phyloP scores from a whole-genome alignment of 2,888 invertebrate genomes.

The Eucera pruinosa region DNA sequence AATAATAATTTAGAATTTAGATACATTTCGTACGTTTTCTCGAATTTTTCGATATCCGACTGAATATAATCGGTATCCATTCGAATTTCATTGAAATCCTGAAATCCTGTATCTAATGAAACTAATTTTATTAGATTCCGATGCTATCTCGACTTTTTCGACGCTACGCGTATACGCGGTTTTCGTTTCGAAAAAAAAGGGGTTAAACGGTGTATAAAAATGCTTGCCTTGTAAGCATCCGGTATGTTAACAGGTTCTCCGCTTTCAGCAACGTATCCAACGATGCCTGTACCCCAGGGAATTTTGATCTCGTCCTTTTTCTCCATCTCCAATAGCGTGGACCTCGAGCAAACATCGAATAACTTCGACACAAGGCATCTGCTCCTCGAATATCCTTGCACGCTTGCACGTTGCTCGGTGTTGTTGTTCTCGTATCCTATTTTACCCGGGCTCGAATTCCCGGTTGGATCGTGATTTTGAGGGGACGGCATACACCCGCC shows the following conservation, averaged over 20 bases:
- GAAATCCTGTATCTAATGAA: too few species aligned
- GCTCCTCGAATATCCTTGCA: slow-evolving; percentile 79
- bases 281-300: slow-evolving; percentile 98
- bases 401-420: slow-evolving; percentile 58
- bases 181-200: too few species aligned
- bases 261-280: slow-evolving; percentile 96
- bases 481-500: slow-evolving; percentile 82
- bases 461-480: slow-evolving; percentile 74
- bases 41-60: too few species aligned
- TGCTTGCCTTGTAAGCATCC: slow-evolving; percentile 94
- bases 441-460: slow-evolving; percentile 28
- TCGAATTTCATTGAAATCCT: too few species aligned
- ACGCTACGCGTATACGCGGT: too few species aligned
- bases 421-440: slow-evolving; percentile 57
- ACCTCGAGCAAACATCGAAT: slow-evolving; percentile 97
- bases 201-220: too few species aligned
- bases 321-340: slow-evolving; percentile 96
- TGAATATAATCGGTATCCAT: too few species aligned
- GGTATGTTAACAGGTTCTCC: slow-evolving; percentile 97
- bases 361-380: slow-evolving; percentile 96
- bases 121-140: too few species aligned
- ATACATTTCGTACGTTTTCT: too few species aligned
- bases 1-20: too few species aligned
- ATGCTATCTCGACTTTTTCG: too few species aligned
- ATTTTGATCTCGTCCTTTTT: slow-evolving; percentile 96